Evolutionary conservation across 2,888 invertebrate species (phyloP), one percentile per base, ranked within the genome.

Genomic region (Baronia brevicornis): DNA sequence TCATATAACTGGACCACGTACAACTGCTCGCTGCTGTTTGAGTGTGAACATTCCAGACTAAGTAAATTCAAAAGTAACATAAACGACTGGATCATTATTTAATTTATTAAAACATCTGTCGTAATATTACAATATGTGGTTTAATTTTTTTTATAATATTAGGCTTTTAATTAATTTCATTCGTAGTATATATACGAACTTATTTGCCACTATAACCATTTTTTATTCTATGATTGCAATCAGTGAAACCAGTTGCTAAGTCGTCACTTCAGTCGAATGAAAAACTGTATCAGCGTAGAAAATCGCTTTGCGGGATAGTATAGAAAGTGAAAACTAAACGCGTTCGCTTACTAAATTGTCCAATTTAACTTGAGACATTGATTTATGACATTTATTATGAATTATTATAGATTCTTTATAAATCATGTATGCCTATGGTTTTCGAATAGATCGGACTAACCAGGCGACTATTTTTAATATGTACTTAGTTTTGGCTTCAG

Each of bases 271-370:
- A 51, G 48, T 59, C 57, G 55, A 66, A 64, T 64, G 72, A 75
- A 79, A 79, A 79, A 77, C 71, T 71, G 66, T 75, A 73, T 69
- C 70, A 62, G 52, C 41, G 54, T 71, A 75, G 75, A 75, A 77
- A 62, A 71, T 59, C 51, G 46, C 47, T 53, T 70, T 71, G 68
- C 71, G 69, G 67, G 64, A 79, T 75, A 48, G 52, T 38, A 71
- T 70, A 44, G 80, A 82, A 73, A 80, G 79, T 79, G 79, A 80
- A 80, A 80, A 63, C 68, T 38, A 41, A 30, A 34, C 27, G 51
- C 53, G 57, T 48, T 50, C 40, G 57, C 64, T 53, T 48, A 55
- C 55, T 54, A 38, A 51, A 47, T 35, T 48, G 47, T 36, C 64
- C 59, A 61, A 45, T 46, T 38, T 58, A 58, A 36, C 19, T 43